These are phyloP conservation scores for Cisticola juncidis DNA, from an alignment of 2,113 vertebrate species.

Conservation along the genomic window DNA sequence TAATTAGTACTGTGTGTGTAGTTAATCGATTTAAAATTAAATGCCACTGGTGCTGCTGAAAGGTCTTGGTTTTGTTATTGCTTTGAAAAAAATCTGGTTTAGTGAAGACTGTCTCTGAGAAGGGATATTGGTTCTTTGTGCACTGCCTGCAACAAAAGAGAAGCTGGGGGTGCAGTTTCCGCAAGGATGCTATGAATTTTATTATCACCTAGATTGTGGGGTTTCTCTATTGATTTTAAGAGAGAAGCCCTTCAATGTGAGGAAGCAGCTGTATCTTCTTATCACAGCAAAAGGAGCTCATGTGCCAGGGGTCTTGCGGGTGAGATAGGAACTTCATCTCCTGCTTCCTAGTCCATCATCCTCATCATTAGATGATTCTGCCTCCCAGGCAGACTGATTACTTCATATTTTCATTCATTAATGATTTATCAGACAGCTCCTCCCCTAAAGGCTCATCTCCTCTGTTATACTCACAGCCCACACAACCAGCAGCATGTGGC, in stretches of 20 bases:
- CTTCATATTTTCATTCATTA: conserved; percentile 60
- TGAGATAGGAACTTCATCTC: background rate
- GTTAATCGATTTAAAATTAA: conserved; percentile 49
- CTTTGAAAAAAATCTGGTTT: background rate
- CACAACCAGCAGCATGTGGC: background rate
- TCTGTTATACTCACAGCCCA: conserved; percentile 2
- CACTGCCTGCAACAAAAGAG: background rate
- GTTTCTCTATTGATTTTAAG: background rate
- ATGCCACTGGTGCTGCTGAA: background rate
- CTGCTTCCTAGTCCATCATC: background rate
- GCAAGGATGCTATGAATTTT: background rate
- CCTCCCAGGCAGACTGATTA: conserved; percentile 53
- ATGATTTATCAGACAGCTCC: conserved; percentile 55
- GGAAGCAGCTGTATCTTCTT: rapidly evolving
- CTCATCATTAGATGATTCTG: conserved; percentile 7
- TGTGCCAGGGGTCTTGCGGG: background rate
- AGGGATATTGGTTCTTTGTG: background rate
- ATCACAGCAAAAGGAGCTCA: background rate
- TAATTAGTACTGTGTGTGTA: conserved; percentile 12
- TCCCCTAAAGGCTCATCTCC: conserved; percentile 52
- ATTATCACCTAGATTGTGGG: background rate
- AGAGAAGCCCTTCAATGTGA: background rate
- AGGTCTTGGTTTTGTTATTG: background rate
- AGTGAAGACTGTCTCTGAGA: background rate
- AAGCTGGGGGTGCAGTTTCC: background rate